A percentile compares a stretch with the other conserved stretches of the same genome.
Conservation (phyloP, 2,113 vertebrate species). For the Coptodon rendalli region DNA sequence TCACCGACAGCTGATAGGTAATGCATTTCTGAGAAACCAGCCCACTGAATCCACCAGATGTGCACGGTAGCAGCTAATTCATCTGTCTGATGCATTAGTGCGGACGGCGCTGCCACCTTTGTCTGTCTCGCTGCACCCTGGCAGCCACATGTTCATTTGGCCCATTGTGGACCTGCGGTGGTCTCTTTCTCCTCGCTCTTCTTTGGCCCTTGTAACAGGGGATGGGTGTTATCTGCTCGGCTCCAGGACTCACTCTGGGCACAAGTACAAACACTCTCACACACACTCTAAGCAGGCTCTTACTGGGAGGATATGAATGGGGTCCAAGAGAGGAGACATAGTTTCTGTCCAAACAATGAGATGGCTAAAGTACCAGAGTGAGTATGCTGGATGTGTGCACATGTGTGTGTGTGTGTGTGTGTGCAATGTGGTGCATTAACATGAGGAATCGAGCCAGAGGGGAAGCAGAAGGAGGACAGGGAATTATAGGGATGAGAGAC, state of each 20-base stretch:
- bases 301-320: conserved; percentile 32
- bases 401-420: conserved; percentile 3
- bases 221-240: conserved; percentile 55
- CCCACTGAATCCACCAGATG: conserved; percentile 50
- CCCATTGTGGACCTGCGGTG: conserved; percentile 21
- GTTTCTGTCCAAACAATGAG: conserved; percentile 38
- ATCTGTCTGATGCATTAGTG: conserved; percentile 48
- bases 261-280: conserved; percentile 29
- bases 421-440: background rate
- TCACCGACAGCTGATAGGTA: conserved; percentile 47
- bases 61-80: conserved; percentile 34
- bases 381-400: background rate
- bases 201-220: conserved; percentile 37
- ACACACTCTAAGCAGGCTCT: conserved; percentile 32
- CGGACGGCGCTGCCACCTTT: conserved; percentile 38
- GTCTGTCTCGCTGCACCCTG: conserved; percentile 36
- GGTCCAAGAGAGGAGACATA: conserved; percentile 33
- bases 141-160: conserved; percentile 41
- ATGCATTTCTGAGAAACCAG: conserved; percentile 54
- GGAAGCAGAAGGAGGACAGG: conserved; percentile 1
- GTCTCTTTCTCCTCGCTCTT: conserved; percentile 6
- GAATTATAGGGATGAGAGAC: background rate
- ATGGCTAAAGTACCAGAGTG: conserved; percentile 10
- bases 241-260: conserved; percentile 54
- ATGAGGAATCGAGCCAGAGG: background rate